A percentile compares a stretch with the other conserved stretches of the same genome.
Conservation (phyloP, 2,888 invertebrate species). For the Iselma pallidipennis region DNA sequence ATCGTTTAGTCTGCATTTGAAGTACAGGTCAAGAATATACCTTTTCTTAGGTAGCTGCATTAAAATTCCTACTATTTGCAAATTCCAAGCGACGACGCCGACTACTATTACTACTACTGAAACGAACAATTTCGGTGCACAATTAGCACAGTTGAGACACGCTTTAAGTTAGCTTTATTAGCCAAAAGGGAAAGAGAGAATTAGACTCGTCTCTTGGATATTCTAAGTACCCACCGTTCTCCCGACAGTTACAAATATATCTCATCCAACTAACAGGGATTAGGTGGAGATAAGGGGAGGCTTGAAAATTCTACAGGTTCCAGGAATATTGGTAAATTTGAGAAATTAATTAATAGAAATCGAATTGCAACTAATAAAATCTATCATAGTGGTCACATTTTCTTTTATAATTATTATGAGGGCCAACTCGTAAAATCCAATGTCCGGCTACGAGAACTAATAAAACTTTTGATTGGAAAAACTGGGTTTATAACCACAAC, state of each 20-base stretch:
- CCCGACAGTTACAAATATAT: constrained; percentile 32
- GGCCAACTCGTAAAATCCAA: constrained; percentile 21
- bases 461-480: constrained; percentile 25
- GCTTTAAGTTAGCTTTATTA: constrained; percentile 41
- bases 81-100: not conserved
- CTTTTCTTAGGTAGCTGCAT: constrained; percentile 23
- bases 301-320: constrained; percentile 17
- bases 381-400: constrained; percentile 13
- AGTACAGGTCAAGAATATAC: constrained; percentile 17
- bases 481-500: constrained; percentile 17
- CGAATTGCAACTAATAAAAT: not conserved
- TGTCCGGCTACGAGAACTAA: constrained; percentile 22
- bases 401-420: constrained; percentile 15
- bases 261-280: constrained; percentile 25
- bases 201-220: constrained; percentile 34
- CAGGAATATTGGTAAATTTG: not conserved
- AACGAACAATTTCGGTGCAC: constrained; percentile 24
- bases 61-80: constrained; percentile 24
- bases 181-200: constrained; percentile 25
- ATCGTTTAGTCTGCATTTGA: not conserved
- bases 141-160: constrained; percentile 37
- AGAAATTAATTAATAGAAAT: not conserved
- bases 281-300: constrained; percentile 11
- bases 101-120: not conserved
- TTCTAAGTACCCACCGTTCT: constrained; percentile 10